Percentiles rank a stretch among this genome's conserved stretches.
Evolutionary conservation across 2,113 vertebrate genomes (phyloP).

Genomic region (Isichthys henryi): DNA sequence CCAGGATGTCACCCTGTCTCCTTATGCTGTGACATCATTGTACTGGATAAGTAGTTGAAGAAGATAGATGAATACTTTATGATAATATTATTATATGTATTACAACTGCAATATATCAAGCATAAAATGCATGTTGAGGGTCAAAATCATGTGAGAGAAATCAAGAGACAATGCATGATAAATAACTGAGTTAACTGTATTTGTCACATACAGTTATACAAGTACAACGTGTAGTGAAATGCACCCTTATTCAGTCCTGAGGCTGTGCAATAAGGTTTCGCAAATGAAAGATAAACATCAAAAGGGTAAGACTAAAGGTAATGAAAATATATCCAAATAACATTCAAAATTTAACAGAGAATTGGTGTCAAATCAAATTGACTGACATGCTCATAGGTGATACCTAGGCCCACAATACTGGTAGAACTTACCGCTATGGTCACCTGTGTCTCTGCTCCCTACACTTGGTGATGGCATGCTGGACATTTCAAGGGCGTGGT

Average conservation of each 20-base stretch:
- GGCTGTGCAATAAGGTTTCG: background rate
- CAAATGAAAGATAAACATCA: background rate
- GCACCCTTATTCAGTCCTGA: background rate
- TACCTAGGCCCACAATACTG: background rate
- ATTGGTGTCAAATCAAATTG: background rate
- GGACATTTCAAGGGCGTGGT: slow-evolving; percentile 42
- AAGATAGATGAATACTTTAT: background rate
- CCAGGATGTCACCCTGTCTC: background rate
- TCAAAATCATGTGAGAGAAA: background rate
- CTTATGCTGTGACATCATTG: background rate
- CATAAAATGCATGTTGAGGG: background rate
- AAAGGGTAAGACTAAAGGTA: background rate
- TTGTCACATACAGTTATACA: no score
- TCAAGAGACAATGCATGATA: background rate
- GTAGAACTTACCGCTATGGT: slow-evolving; percentile 63
- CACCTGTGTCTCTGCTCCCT: slow-evolving; percentile 56
- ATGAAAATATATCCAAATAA: background rate
- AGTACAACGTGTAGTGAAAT: no score
- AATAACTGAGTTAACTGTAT: background rate
- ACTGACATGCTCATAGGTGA: background rate
- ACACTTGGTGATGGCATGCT: slow-evolving; percentile 55
- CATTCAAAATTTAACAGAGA: background rate
- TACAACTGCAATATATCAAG: background rate
- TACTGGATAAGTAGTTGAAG: background rate
- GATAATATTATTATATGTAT: background rate